Evolutionary conservation across 2,797 vertebrate species (phyloP).

Genomic region (Eurystomus glaucurus): DNA sequence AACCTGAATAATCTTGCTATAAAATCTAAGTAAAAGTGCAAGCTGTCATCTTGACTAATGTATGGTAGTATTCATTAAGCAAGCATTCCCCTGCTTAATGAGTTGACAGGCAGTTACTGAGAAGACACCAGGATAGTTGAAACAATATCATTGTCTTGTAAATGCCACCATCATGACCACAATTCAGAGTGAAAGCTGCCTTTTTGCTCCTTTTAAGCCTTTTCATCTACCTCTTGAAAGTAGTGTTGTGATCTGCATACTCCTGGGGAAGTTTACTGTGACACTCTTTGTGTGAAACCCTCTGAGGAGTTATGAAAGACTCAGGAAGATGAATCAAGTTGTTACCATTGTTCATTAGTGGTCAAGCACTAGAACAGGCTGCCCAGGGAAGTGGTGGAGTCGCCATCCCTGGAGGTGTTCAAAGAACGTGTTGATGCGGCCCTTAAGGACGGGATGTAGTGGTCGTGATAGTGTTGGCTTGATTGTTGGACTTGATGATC

Average conservation of each 20-base stretch:
- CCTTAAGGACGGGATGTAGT: too few species aligned
- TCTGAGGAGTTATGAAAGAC: not conserved
- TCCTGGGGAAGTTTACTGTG: not conserved
- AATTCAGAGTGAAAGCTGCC: not conserved
- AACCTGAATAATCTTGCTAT: not conserved
- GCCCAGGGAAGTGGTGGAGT: too few species aligned
- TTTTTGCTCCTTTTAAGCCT: not conserved
- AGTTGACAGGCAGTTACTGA: not conserved
- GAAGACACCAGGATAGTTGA: not conserved
- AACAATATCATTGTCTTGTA: not conserved
- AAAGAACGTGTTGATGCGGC: too few species aligned
- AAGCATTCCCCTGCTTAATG: not conserved
- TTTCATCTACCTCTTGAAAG: conserved; percentile 37
- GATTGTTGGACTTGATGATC: too few species aligned
- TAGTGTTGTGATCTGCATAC: not conserved
- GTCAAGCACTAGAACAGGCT: too few species aligned
- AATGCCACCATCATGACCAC: not conserved
- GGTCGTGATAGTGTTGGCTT: too few species aligned
- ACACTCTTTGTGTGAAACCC: not conserved
- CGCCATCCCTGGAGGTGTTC: too few species aligned
- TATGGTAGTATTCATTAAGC: not conserved
- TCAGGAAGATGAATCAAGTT: not conserved
- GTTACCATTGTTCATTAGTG: not conserved
- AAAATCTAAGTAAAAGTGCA: not conserved
- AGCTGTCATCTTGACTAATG: not conserved